These are phyloP conservation scores for Lepidocyrtinus sp. DNA, from an alignment of 2,888 invertebrate genomes.

Conservation along the genomic window DNA sequence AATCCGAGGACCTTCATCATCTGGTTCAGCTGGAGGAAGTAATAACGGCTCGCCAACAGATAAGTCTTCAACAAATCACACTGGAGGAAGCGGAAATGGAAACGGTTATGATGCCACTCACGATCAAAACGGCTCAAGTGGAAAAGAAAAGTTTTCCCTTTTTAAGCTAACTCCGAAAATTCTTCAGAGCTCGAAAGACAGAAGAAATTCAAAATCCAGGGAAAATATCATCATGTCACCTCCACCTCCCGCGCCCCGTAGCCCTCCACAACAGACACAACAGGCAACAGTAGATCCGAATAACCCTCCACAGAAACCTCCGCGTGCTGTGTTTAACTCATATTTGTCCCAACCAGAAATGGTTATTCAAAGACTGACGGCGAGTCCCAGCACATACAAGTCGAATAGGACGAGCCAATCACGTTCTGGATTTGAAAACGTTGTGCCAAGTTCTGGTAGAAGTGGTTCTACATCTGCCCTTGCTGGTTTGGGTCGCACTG, in stretches of 20 bases:
- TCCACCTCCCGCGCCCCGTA: conserved; percentile 33
- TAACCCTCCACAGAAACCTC: conserved; percentile 39
- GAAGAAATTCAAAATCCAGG: conserved; percentile 58
- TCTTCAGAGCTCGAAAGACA: conserved; percentile 56
- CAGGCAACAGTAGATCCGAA: conserved; percentile 12
- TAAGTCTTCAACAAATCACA: background rate
- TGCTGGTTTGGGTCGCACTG: conserved; percentile 12
- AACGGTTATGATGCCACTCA: conserved; percentile 5
- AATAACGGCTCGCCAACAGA: conserved; percentile 10
- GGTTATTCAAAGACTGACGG: conserved; percentile 65
- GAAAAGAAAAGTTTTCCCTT: conserved; percentile 66
- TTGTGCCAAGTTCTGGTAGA: background rate
- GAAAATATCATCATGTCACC: conserved; percentile 56
- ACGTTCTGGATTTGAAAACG: background rate
- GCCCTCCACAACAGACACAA: conserved; percentile 1
- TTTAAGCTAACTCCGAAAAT: conserved; percentile 66
- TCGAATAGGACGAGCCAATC: conserved; percentile 43
- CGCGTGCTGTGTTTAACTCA: conserved; percentile 46
- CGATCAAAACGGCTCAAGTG: conserved; percentile 17
- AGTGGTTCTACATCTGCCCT: conserved; percentile 3
- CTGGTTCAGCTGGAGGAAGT: background rate
- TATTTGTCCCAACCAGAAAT: conserved; percentile 64
- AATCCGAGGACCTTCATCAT: conserved; percentile 72
- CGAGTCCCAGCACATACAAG: conserved; percentile 66
- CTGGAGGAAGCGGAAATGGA: background rate